These are phyloP conservation scores for Craseonycteris thonglongyai DNA, from an alignment of 2,113 vertebrate genomes.

Conservation along the genomic window DNA sequence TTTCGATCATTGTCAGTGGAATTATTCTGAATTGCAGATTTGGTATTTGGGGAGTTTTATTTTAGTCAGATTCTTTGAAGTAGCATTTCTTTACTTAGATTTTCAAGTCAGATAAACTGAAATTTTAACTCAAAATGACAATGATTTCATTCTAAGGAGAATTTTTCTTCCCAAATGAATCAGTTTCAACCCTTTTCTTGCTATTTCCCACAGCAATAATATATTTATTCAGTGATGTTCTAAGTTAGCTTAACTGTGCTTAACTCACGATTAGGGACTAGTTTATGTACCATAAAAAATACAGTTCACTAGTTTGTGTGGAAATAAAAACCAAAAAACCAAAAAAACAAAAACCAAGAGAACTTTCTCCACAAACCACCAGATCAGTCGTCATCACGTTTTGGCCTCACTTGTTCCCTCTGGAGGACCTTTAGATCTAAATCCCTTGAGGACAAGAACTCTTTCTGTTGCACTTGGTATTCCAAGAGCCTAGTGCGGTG, in stretches of 20 bases:
- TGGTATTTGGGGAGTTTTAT: conserved; percentile 19
- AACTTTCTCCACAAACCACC: background rate
- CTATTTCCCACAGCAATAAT: background rate
- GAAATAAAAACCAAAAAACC: background rate
- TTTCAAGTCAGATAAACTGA: conserved; percentile 30
- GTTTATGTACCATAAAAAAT: background rate
- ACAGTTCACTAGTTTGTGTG: background rate
- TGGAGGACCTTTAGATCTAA: background rate
- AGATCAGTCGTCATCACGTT: background rate
- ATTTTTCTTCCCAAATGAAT: background rate
- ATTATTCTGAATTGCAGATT: background rate
- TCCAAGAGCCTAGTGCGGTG: background rate
- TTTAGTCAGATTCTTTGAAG: background rate
- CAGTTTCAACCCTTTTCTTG: background rate
- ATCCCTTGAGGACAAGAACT: background rate
- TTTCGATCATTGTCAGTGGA: background rate
- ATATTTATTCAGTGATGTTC: background rate
- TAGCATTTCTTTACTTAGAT: background rate
- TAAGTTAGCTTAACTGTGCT: background rate
- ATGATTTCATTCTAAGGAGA: background rate
- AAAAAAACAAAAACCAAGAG: too few species aligned
- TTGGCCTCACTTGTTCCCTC: background rate
- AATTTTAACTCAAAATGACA: conserved; percentile 19
- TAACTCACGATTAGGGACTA: background rate
- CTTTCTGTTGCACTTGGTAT: background rate